Percentiles rank a stretch among this genome's conserved stretches.
These are phyloP conservation scores for Protophormia terraenovae DNA, from an alignment of 2,888 invertebrate species.

Conservation along the genomic window DNA sequence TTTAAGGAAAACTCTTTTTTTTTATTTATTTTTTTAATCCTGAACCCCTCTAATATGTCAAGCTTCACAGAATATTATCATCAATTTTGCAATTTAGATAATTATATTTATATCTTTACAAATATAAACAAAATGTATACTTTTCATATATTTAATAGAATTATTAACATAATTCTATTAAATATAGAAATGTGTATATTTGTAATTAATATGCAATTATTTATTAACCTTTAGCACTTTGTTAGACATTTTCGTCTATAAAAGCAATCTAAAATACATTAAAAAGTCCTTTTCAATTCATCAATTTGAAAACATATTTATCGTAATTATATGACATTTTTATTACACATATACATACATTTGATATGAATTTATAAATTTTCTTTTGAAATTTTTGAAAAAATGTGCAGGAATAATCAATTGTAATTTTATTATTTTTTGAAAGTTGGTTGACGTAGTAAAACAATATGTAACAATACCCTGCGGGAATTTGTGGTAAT, in stretches of 20 bases:
- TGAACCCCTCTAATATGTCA: too few species aligned
- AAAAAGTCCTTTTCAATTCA: constrained; percentile 1
- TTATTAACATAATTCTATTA: not conserved
- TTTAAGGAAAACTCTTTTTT: too few species aligned
- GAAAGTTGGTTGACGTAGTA: too few species aligned
- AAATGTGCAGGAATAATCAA: not conserved
- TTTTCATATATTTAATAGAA: not conserved
- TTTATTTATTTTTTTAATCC: too few species aligned
- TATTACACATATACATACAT: not conserved
- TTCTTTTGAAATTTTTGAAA: not conserved
- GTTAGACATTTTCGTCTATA: too few species aligned
- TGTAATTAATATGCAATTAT: constrained; percentile 18
- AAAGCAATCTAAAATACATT: not conserved
- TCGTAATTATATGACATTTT: not conserved
- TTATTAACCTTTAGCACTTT: not conserved
- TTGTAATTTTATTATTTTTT: not conserved
- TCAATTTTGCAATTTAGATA: too few species aligned
- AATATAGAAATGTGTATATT: not conserved
- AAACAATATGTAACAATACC: too few species aligned
- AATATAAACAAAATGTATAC: too few species aligned
- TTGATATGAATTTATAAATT: not conserved
- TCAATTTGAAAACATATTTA: not conserved
- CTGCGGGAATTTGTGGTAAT: too few species aligned
- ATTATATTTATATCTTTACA: too few species aligned
- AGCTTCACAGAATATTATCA: too few species aligned